Conservation (phyloP, 2,888 invertebrate genomes). For the Chydorus sphaericus region DNA sequence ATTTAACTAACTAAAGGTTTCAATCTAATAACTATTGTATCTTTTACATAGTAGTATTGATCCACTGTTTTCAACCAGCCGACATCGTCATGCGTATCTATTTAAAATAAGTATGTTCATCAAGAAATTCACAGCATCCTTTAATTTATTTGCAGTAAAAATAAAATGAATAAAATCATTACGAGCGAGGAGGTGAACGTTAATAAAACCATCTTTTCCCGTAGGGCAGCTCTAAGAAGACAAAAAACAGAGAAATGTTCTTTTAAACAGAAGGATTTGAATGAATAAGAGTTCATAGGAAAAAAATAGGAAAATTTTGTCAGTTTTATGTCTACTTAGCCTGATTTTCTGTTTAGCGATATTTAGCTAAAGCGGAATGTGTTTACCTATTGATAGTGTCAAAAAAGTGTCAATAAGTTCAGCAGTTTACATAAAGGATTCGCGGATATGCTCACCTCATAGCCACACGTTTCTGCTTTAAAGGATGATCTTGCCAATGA, state of each 20-base stretch:
- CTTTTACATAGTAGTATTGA: constrained; percentile 76
- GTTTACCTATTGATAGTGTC: no score
- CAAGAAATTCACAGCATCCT: no score
- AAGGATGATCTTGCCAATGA: background rate
- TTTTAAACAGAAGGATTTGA: no score
- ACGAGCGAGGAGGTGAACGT: constrained; percentile 62
- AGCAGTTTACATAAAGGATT: background rate
- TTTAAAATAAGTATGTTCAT: background rate
- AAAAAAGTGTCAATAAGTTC: background rate
- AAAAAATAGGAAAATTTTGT: no score
- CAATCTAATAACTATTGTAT: background rate
- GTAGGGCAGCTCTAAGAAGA: constrained; percentile 36
- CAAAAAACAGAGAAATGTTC: background rate
- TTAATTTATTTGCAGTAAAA: background rate
- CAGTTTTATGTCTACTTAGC: no score
- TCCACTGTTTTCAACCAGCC: constrained; percentile 91
- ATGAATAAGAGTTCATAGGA: no score
- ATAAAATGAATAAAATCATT: background rate
- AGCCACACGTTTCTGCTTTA: background rate
- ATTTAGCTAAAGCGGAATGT: no score
- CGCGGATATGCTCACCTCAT: background rate
- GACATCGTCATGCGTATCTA: constrained; percentile 76
- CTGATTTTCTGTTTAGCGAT: background rate
- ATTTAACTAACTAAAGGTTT: background rate
- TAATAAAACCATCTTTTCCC: constrained; percentile 44